Conservation (phyloP, 2,113 vertebrate genomes). For the Peucedramus taeniatus region DNA sequence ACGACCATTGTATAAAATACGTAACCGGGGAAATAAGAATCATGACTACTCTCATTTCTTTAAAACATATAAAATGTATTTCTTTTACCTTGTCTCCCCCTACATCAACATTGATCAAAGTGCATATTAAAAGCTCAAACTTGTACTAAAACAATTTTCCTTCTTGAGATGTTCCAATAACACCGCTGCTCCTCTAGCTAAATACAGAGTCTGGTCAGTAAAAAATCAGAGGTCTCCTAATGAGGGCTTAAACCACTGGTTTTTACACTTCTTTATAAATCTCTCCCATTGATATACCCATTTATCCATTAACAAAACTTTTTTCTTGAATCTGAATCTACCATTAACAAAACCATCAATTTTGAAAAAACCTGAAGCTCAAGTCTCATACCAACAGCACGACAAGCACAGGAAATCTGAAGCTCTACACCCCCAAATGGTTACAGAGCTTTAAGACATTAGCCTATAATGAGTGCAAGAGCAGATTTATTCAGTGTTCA, state of each 20-base stretch:
- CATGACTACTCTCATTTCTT: neutral
- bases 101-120: neutral
- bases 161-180: neutral
- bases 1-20: neutral
- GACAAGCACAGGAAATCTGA: neutral
- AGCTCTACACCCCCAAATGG: neutral
- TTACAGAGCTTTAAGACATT: neutral
- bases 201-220: neutral
- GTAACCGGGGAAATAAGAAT: fast-evolving
- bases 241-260: neutral
- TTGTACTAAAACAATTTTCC: neutral
- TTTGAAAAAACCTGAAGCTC: neutral
- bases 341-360: neutral
- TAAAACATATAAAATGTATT: neutral
- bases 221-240: neutral
- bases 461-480: neutral
- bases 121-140: neutral
- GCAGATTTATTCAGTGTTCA: neutral
- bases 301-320: neutral
- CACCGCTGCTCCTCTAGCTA: neutral
- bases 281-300: neutral
- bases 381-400: neutral
- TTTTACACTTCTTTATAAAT: neutral
- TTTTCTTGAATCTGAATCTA: neutral
- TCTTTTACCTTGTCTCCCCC: neutral